phyloP scores from a whole-genome alignment of 1,140 invertebrate genomes.

The Ditylenchus dipsaci region DNA sequence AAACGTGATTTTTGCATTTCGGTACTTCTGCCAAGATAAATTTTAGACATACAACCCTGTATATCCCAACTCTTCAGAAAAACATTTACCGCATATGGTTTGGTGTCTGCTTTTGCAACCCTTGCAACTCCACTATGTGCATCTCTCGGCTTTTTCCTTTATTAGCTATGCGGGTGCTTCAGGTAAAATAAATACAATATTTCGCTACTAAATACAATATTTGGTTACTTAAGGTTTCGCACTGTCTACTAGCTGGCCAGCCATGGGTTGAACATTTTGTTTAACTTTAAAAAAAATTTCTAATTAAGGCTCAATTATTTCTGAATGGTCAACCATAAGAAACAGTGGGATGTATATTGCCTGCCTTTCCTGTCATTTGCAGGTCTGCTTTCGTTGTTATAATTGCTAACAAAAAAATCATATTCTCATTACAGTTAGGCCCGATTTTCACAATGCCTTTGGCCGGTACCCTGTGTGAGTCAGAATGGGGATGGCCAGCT shows the following conservation, averaged over 20 bases:
- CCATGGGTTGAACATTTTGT: constrained; percentile 32
- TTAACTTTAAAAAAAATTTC: neutral
- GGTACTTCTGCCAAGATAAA: too few relatives aligned
- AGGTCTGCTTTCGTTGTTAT: constrained; percentile 16
- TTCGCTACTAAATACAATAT: neutral
- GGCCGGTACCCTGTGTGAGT: constrained; percentile 38
- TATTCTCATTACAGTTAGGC: constrained; percentile 24
- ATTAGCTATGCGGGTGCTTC: constrained; percentile 4
- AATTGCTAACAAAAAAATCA: neutral
- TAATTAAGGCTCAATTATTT: constrained; percentile 37
- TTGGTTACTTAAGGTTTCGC: constrained; percentile 46
- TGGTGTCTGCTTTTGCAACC: constrained; percentile 48
- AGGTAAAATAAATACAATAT: neutral
- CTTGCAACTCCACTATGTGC: constrained; percentile 44
- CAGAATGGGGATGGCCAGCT: constrained; percentile 38
- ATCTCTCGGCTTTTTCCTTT: constrained; percentile 3
- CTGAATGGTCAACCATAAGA: constrained; percentile 44
- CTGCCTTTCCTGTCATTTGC: constrained; percentile 47
- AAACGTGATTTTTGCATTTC: too few relatives aligned
- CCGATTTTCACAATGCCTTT: constrained; percentile 47
- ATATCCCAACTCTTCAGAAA: constrained; percentile 1
- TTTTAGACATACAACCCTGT: too few relatives aligned
- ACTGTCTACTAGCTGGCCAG: constrained; percentile 45
- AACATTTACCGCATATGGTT: constrained; percentile 49
- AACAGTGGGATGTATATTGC: constrained; percentile 49